These are phyloP conservation scores for Gobionotothen gibberifrons DNA, from an alignment of 2,797 vertebrate species.

Conservation along the genomic window DNA sequence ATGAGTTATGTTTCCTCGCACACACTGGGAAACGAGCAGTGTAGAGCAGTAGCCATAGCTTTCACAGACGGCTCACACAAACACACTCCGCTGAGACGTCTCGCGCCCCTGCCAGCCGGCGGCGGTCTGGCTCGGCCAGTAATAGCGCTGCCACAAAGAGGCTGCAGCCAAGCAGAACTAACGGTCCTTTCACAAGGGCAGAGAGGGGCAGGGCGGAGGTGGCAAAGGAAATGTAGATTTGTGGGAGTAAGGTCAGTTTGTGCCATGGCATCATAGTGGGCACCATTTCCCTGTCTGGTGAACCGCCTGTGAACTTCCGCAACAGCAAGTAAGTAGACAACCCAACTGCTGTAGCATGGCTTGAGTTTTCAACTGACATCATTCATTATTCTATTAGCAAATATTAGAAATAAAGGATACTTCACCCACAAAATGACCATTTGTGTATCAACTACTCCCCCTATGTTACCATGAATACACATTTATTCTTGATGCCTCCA, in stretches of 20 bases:
- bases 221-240: conserved; percentile 51
- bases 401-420: conserved; percentile 13
- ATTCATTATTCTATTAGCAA: not conserved
- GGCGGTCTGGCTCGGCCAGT: conserved; percentile 69
- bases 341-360: not conserved
- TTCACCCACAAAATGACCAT: too few relatives aligned
- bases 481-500: too few relatives aligned
- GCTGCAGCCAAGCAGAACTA: conserved; percentile 76
- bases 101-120: conserved; percentile 69
- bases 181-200: conserved; percentile 65
- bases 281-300: conserved; percentile 25
- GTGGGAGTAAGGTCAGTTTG: conserved; percentile 43
- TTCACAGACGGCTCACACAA: conserved; percentile 58
- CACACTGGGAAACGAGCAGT: conserved; percentile 49
- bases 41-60: conserved; percentile 40
- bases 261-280: conserved; percentile 45
- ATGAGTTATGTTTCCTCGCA: conserved; percentile 63
- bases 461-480: too few relatives aligned
- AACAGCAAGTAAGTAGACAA: not conserved
- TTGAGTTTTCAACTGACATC: not conserved
- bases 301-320: conserved; percentile 43
- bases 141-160: conserved; percentile 73
- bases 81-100: conserved; percentile 60
- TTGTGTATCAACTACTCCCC: too few relatives aligned
- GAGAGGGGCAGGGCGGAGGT: conserved; percentile 46